Base-by-base conservation (phyloP, 2,113 vertebrate genomes). In the Tinamus guttatus region DNA sequence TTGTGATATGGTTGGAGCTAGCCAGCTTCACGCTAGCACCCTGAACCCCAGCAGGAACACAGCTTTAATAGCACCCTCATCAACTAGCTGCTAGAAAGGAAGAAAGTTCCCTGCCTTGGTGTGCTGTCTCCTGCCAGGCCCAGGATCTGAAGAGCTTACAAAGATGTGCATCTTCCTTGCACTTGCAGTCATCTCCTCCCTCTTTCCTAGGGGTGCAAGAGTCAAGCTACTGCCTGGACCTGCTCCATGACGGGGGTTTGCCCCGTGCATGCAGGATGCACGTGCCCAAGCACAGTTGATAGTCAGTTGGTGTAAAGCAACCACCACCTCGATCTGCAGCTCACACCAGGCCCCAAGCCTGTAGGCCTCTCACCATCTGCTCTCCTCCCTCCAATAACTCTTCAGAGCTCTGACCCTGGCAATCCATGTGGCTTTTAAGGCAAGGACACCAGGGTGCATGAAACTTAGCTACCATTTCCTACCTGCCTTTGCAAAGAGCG, bases 391-490 rank as follows among this genome's bases (percentile, higher is more conserved):
- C 18, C 16, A 18, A 34, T 4, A 19, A 52, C 47, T 38, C n/a
- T 38, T 51, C 30, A n/a, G 43, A 20, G 30, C 13, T 47, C 13
- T 47, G 25, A 49, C 49, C 17, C 47, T 52, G 49, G 24, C n/a
- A 71, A 25, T 22, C 47, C 36, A 28, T 18, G 36, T 24, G 45
- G n/a, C 32, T 49, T 34, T 49, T 49, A 69, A 32, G 18, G 54
- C 54, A 30, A 58, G 28, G n/a, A 20, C 16, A 19, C n/a, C 25
- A 0, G n/a, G 52, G 54, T 0, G 1, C n/a, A 8, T 13, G 14
- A 49, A 32, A 13, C 7, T 27, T 11, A 51, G 47, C 83, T 36
- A 21, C 18, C 1, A 3, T 22, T 5, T 73, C 89, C 74, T 67
- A 11, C 5, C 1, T 0, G 5, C 27, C 70, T 24, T 32, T 17